Percentiles rank a stretch among this genome's conserved stretches.
Evolutionary conservation across 2,797 vertebrate genomes (phyloP).

Genomic region (Champsocephalus esox): DNA sequence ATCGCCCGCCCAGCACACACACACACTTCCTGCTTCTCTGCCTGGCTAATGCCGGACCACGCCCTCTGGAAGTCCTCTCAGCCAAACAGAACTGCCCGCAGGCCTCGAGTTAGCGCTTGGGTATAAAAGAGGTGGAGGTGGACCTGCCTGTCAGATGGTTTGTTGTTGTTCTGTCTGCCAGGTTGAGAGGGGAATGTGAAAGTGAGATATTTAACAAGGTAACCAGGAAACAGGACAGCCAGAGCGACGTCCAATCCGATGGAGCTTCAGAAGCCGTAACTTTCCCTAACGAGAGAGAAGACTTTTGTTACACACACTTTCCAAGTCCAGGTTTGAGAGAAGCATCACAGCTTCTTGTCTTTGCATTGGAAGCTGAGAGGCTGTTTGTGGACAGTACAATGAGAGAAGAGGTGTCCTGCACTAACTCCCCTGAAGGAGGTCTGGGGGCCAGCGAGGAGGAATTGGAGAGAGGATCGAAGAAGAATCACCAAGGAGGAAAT

Average conservation of each 20-base stretch:
- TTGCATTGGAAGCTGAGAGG: conserved; percentile 56
- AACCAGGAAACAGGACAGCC: conserved; percentile 61
- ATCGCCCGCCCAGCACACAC: conserved; percentile 69
- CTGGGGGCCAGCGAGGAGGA: conserved; percentile 86
- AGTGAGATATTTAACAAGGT: conserved; percentile 65
- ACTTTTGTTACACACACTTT: conserved; percentile 27
- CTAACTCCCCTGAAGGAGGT: conserved; percentile 88
- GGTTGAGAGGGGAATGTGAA: conserved; percentile 71
- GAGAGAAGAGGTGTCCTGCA: conserved; percentile 88
- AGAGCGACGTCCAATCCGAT: conserved; percentile 54
- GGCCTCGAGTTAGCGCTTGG: conserved; percentile 56
- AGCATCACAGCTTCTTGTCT: conserved; percentile 57
- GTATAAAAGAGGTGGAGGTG: conserved; percentile 80
- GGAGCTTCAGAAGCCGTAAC: conserved; percentile 68
- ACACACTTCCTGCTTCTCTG: conserved; percentile 77
- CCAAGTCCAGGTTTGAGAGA: conserved; percentile 30
- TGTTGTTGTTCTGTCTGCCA: conserved; percentile 80
- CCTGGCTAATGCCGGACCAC: conserved; percentile 59
- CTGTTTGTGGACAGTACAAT: conserved; percentile 72
- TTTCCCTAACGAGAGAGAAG: conserved; percentile 45
- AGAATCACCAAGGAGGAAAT: conserved; percentile 69
- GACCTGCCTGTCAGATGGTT: conserved; percentile 80
- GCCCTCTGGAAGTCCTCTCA: conserved; percentile 59
- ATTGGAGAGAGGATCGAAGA: conserved; percentile 83
- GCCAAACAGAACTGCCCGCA: conserved; percentile 72